Evolutionary conservation across 2,888 invertebrate species (phyloP), one percentile per base, ranked within the genome.

Genomic region (Drosophila recens): DNA sequence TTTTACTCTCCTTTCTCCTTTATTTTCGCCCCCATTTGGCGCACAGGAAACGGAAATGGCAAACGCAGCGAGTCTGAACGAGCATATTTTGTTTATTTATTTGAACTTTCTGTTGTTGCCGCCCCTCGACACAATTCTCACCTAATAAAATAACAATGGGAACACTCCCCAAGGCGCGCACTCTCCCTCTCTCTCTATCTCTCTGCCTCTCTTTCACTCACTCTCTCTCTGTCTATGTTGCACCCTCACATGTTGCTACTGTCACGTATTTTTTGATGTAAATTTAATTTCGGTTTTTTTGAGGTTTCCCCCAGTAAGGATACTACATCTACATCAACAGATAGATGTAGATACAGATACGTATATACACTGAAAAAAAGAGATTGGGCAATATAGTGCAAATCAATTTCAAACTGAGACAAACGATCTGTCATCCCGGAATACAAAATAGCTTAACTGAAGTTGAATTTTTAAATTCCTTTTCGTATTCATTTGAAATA

Each of bases 61-160:
- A 78, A 13, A 43, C 42, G 38, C 11, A 70, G 69, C 82, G 70
- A 74, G 66, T 65, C 45, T 30, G 30, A 40, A 17, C 15, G 15
- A 36, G 33, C 52, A 87, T 87, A 89, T 86, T 86, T 89, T 74
- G 52, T 62, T 79, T 83, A 85, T 89, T 89, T 85, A 80, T 75
- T 75, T 75, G 54, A 51, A 36, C 40, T 33, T 57, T 40, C 54
- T 65, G 64, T 61, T 34, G 42, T 11, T 10, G 13, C 17, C 23
- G n/a, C 48, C 58, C 45, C 64, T 43, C 51, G 40, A 62, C 74
- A 69, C 87, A 87, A 72, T 89, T 86, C 89, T 85, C 86, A 86
- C 86, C 88, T 86, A 86, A 86, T 86, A 89, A 86, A 86, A 86
- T 85, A 87, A 87, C 89, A 89, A 86, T 85, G 86, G 69, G 66